These are phyloP conservation scores for Drosophila setosimentum DNA, from an alignment of 2,888 invertebrate genomes.

Conservation along the genomic window DNA sequence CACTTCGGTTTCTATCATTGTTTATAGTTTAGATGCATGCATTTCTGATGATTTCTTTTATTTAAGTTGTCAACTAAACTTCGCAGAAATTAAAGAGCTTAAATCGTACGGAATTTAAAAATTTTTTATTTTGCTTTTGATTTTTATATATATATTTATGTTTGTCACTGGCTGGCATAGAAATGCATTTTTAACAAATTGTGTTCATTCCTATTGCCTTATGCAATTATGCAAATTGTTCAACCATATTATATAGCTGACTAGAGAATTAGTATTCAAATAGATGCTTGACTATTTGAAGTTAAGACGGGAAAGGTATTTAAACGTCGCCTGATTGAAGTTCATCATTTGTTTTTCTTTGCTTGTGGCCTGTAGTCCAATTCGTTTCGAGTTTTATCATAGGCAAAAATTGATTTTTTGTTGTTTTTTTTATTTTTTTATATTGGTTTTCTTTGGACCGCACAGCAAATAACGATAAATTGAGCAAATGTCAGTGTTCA, in stretches of 20 bases:
- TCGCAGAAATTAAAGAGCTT: neutral
- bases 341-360: constrained; percentile 5
- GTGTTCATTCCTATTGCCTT: too few relatives aligned
- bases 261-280: neutral
- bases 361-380: constrained; percentile 23
- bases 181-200: neutral
- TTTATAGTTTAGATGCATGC: neutral
- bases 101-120: neutral
- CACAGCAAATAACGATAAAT: constrained; percentile 76
- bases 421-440: constrained; percentile 23
- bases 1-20: neutral
- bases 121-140: neutral
- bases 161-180: neutral
- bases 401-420: constrained; percentile 78
- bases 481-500: constrained; percentile 76
- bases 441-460: constrained; percentile 33
- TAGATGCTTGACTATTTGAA: neutral
- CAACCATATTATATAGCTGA: neutral
- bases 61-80: neutral
- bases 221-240: too few relatives aligned
- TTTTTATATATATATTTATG: neutral
- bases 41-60: neutral
- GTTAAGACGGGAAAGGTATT: constrained; percentile 16
- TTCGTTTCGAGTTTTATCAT: constrained; percentile 68
- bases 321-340: neutral